Conservation (phyloP, 2,113 vertebrate genomes). For the Spheniscus mendiculus region DNA sequence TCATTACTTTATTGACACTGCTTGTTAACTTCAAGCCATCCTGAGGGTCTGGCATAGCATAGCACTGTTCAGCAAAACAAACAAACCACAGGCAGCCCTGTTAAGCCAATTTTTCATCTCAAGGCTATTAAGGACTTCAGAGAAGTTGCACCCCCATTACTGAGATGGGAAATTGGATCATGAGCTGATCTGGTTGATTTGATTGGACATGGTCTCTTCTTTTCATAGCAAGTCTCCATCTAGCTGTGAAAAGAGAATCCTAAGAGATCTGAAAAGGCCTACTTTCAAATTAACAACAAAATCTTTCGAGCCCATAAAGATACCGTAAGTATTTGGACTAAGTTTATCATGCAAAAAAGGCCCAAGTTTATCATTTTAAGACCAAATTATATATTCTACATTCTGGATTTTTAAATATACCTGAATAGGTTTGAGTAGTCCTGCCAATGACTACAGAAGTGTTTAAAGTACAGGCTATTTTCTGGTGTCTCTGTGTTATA, state of each 20-base stretch:
- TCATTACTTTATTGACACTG: neutral
- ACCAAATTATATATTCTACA: neutral
- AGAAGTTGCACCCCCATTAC: neutral
- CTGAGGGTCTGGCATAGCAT: neutral
- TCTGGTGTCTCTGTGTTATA: neutral
- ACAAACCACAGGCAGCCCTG: neutral
- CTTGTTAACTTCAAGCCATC: neutral
- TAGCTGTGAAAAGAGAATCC: neutral
- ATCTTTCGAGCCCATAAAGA: neutral
- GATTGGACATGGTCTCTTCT: neutral
- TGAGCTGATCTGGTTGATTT: neutral
- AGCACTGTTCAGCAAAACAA: neutral
- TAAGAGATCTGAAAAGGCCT: neutral
- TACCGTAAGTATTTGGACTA: neutral
- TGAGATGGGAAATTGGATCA: neutral
- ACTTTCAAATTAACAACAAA: neutral
- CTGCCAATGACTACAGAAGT: neutral
- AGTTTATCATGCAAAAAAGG: neutral
- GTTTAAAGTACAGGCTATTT: neutral
- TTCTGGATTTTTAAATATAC: neutral
- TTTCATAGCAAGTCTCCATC: neutral
- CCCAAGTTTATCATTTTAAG: neutral
- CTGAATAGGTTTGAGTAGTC: neutral
- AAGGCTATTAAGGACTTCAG: neutral
- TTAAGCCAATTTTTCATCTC: neutral